These are phyloP conservation scores for Sicus ferrugineus DNA, from an alignment of 2,888 invertebrate species.

Conservation along the genomic window DNA sequence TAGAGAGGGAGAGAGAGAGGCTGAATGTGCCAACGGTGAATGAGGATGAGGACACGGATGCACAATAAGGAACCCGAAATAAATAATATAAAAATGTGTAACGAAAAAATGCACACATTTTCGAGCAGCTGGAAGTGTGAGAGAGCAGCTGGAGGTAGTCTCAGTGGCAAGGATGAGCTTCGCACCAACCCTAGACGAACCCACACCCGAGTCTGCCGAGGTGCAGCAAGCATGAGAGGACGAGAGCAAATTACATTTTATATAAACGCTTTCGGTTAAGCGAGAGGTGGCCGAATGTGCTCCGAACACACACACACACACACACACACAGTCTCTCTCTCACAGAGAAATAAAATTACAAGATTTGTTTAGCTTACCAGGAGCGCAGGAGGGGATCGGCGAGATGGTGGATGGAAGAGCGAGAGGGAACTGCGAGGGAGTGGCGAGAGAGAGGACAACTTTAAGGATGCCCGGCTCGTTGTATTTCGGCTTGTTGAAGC, in stretches of 20 bases:
- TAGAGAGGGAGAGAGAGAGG: not conserved
- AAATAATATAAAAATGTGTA: not conserved
- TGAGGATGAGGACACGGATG: not conserved
- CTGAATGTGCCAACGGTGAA: too few species aligned
- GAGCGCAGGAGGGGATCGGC: not conserved
- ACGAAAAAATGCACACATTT: not conserved
- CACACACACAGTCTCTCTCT: too few species aligned
- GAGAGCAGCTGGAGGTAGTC: too few species aligned
- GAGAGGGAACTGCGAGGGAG: not conserved
- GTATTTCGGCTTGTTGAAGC: slow-evolving; percentile 9
- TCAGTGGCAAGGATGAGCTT: not conserved
- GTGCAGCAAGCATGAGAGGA: too few species aligned
- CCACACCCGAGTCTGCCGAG: not conserved
- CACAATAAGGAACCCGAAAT: not conserved
- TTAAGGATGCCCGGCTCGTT: not conserved
- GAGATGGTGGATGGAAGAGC: not conserved
- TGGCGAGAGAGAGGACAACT: not conserved
- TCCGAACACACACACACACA: too few species aligned
- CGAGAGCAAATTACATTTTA: not conserved
- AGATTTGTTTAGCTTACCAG: slow-evolving; percentile 15
- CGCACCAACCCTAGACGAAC: not conserved
- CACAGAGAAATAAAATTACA: slow-evolving; percentile 4
- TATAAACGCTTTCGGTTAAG: slow-evolving; percentile 11
- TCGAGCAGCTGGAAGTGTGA: not conserved
- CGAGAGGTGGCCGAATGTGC: slow-evolving; percentile 16